These are phyloP conservation scores for Rotaria magnacalcarata DNA, from an alignment of 2,888 invertebrate species.

Conservation along the genomic window DNA sequence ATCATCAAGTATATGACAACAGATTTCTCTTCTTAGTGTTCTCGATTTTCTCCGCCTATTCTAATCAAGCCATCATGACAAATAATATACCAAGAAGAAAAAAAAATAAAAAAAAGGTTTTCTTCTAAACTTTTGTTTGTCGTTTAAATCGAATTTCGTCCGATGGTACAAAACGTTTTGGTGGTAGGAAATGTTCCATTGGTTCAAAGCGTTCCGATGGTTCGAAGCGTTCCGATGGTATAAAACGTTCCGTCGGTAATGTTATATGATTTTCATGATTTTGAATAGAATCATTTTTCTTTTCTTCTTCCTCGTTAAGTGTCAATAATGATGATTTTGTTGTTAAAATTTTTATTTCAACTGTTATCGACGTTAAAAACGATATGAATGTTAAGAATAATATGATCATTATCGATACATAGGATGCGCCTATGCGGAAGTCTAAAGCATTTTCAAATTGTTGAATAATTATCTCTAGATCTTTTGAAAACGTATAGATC, in stretches of 20 bases:
- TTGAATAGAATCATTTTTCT: neutral
- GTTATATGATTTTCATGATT: neutral
- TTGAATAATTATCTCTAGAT: slow-evolving; percentile 19
- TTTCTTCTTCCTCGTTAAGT: neutral
- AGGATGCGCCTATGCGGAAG: neutral
- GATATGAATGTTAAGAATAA: neutral
- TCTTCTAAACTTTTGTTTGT: slow-evolving; percentile 30
- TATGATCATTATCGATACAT: neutral
- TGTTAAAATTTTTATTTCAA: neutral
- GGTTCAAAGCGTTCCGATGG: neutral
- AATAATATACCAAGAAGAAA: neutral
- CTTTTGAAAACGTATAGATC: slow-evolving; percentile 8
- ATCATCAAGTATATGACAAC: neutral
- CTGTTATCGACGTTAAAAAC: neutral
- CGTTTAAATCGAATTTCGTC: slow-evolving; percentile 1
- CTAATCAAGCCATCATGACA: neutral
- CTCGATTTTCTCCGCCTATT: neutral
- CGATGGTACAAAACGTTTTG: neutral
- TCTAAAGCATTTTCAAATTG: neutral
- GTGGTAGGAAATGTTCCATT: too few species aligned
- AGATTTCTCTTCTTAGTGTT: neutral
- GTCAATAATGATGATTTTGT: neutral
- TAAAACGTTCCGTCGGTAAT: neutral
- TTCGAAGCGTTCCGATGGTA: neutral
- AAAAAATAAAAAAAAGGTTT: neutral